phyloP scores from a whole-genome alignment of 2,888 invertebrate species.

The Theretra japonica region DNA sequence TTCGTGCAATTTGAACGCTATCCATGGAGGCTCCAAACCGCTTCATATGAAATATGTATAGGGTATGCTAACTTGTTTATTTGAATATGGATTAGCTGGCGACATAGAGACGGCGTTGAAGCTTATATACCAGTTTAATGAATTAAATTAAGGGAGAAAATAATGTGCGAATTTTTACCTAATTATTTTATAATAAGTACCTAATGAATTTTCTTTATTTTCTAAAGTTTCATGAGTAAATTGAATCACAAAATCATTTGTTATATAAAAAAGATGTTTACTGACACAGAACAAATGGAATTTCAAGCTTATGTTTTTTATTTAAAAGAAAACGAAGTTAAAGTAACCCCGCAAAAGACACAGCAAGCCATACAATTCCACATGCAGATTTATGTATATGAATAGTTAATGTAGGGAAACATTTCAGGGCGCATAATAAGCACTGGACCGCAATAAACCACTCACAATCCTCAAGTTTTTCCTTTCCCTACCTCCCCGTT shows the following conservation, averaged over 20 bases:
- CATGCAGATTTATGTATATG: constrained; percentile 14
- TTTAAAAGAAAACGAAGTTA: neutral
- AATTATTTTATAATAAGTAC: too few relatives aligned
- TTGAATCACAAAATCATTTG: neutral
- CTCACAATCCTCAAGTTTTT: constrained; percentile 52
- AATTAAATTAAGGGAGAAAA: too few relatives aligned
- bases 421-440: constrained; percentile 53
- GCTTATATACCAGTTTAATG: neutral
- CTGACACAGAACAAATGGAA: neutral
- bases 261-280: neutral
- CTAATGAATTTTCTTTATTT: too few relatives aligned
- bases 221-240: neutral
- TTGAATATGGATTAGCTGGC: constrained; percentile 20
- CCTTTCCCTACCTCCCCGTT: constrained; percentile 42
- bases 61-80: constrained; percentile 20
- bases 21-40: neutral
- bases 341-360: neutral
- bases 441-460: constrained; percentile 60
- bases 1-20: constrained; percentile 53
- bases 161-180: neutral
- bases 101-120: neutral
- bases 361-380: neutral
- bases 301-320: neutral
- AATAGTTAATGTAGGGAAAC: constrained; percentile 31
- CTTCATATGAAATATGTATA: constrained; percentile 19